Conservation (phyloP, 2,888 invertebrate species). For the Cyaniris semiargus region DNA sequence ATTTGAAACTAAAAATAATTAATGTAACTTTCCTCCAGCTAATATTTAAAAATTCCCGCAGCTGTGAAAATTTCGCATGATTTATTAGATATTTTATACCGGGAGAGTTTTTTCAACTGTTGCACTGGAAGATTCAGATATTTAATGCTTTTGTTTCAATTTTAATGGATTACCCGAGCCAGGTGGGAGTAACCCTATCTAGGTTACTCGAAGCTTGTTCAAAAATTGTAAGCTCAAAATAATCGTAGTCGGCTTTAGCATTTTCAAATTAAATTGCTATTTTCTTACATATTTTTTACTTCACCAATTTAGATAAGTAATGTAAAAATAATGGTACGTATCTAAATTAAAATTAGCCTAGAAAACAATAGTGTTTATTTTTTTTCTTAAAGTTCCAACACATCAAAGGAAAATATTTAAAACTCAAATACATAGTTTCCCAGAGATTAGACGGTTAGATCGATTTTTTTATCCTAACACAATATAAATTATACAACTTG, state of each 20-base stretch:
- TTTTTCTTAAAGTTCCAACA: too few species aligned
- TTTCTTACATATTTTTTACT: background rate
- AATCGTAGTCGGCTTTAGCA: background rate
- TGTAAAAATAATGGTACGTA: too few species aligned
- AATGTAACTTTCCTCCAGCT: conserved; percentile 28
- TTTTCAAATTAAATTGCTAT: conserved; percentile 11
- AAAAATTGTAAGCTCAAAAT: conserved; percentile 14
- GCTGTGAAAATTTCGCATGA: conserved; percentile 26
- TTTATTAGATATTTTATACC: conserved; percentile 30
- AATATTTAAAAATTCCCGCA: conserved; percentile 29
- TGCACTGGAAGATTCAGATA: conserved; percentile 25
- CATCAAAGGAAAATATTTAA: too few species aligned
- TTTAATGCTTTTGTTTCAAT: conserved; percentile 30
- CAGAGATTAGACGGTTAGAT: too few species aligned
- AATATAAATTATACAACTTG: too few species aligned
- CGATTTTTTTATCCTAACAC: too few species aligned
- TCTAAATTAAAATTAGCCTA: too few species aligned
- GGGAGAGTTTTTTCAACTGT: conserved; percentile 27
- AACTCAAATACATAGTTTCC: too few species aligned
- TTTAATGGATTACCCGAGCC: conserved; percentile 30
- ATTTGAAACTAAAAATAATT: conserved; percentile 21
- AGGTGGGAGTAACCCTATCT: conserved; percentile 28
- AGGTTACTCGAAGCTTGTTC: conserved; percentile 24
- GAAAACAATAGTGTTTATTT: too few species aligned
- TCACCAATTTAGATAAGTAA: too few species aligned